phyloP scores from a whole-genome alignment of 37 sponge, comb jelly and placozoan species.

The Geodia barretti region DNA sequence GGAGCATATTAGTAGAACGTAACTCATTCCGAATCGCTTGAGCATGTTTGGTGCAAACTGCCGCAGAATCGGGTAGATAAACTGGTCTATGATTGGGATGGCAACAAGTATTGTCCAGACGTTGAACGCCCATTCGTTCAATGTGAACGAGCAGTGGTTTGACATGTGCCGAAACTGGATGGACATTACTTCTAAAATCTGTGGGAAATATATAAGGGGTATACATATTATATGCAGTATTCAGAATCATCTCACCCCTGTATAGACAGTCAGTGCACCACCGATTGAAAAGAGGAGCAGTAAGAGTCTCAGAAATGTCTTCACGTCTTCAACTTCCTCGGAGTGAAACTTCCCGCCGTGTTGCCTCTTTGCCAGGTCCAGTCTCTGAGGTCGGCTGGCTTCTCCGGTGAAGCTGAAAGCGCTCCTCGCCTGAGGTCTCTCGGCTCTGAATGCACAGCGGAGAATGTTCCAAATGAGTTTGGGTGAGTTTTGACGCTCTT shows the following conservation, averaged over 20 bases:
- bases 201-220: not conserved
- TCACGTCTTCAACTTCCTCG: slow-evolving; percentile 28
- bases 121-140: no score
- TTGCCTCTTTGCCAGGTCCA: not conserved
- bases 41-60: slow-evolving; percentile 6
- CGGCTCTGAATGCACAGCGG: not conserved
- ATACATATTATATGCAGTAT: no score
- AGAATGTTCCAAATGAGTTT: not conserved
- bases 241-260: no score
- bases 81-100: not conserved
- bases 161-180: no score
- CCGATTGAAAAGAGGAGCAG: not conserved
- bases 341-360: not conserved
- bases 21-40: slow-evolving; percentile 11
- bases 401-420: no score
- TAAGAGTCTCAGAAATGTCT: slow-evolving; percentile 17
- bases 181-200: not conserved
- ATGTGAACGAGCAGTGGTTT: no score
- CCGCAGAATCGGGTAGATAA: slow-evolving; percentile 3
- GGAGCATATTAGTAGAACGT: not conserved
- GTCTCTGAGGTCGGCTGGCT: not conserved
- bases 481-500: not conserved
- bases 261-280: no score
- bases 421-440: not conserved
- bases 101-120: not conserved